phyloP scores from a whole-genome alignment of 2,113 vertebrate genomes.

The Otocyon megalotis region DNA sequence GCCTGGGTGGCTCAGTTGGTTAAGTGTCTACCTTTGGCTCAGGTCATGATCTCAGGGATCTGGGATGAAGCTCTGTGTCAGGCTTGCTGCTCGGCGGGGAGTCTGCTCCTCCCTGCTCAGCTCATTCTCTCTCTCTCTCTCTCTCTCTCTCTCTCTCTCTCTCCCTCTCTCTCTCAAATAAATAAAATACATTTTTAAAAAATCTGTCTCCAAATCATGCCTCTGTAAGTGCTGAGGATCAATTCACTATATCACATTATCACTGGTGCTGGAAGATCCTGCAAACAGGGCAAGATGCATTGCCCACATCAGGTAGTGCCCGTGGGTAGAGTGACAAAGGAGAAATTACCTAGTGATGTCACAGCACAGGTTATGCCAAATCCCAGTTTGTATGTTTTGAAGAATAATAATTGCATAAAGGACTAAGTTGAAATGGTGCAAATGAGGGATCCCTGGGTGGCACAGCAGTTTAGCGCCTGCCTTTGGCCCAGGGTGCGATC shows the following conservation, averaged over 20 bases:
- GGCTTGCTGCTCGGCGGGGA: too few relatives aligned
- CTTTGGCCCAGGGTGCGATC: too few relatives aligned
- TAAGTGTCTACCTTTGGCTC: neutral
- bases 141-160: neutral
- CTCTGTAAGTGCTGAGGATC: neutral
- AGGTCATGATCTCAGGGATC: neutral
- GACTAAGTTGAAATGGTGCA: too few relatives aligned
- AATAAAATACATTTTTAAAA: neutral
- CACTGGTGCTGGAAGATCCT: neutral
- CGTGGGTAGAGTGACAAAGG: neutral
- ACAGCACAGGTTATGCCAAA: neutral
- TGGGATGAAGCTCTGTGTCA: neutral
- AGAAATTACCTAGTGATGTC: neutral
- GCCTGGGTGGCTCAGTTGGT: neutral
- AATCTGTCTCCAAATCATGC: neutral
- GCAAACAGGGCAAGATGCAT: neutral
- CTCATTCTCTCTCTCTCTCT: neutral
- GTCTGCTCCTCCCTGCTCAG: neutral
- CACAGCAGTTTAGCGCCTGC: too few relatives aligned
- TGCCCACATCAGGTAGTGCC: neutral
- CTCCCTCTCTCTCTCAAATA: neutral
- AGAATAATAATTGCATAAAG: neutral
- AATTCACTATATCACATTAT: fast-evolving
- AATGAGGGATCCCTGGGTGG: neutral
- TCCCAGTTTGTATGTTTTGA: neutral